These are phyloP conservation scores for Amphiduros pacificus DNA, from an alignment of 2,888 invertebrate genomes.

Conservation along the genomic window DNA sequence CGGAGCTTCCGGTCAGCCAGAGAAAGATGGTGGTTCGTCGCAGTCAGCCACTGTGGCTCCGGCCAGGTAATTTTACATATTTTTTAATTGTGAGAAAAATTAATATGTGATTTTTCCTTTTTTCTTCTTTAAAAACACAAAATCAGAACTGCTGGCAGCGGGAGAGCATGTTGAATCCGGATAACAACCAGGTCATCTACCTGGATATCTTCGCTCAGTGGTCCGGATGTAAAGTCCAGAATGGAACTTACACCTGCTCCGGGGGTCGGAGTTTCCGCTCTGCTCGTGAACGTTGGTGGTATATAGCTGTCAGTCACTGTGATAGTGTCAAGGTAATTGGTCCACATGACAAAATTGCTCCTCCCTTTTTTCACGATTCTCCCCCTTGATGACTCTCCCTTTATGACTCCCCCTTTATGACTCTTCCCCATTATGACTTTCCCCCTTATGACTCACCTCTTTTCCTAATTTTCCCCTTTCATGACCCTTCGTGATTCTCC, in stretches of 20 bases:
- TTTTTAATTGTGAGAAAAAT: too few relatives aligned
- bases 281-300: conserved; percentile 91
- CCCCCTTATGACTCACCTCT: too few relatives aligned
- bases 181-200: conserved; percentile 76
- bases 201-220: conserved; percentile 17
- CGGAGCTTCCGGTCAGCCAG: conserved; percentile 77
- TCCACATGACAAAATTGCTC: too few relatives aligned
- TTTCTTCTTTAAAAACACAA: too few relatives aligned
- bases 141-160: conserved; percentile 77
- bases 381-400: too few relatives aligned
- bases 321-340: too few relatives aligned
- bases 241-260: conserved; percentile 35
- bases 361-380: too few relatives aligned
- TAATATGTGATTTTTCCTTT: too few relatives aligned
- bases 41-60: conserved; percentile 73
- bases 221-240: conserved; percentile 27
- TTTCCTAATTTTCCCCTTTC: too few relatives aligned
- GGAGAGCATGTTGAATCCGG: conserved; percentile 70
- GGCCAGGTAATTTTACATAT: not conserved
- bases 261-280: conserved; percentile 71
- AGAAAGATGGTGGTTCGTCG: conserved; percentile 94
- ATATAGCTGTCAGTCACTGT: conserved; percentile 83
- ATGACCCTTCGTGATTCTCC: too few relatives aligned
- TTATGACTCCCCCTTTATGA: too few relatives aligned
- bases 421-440: too few relatives aligned